Base-by-base conservation (phyloP, 1,140 invertebrate genomes). In the Atta cephalotes region DNA sequence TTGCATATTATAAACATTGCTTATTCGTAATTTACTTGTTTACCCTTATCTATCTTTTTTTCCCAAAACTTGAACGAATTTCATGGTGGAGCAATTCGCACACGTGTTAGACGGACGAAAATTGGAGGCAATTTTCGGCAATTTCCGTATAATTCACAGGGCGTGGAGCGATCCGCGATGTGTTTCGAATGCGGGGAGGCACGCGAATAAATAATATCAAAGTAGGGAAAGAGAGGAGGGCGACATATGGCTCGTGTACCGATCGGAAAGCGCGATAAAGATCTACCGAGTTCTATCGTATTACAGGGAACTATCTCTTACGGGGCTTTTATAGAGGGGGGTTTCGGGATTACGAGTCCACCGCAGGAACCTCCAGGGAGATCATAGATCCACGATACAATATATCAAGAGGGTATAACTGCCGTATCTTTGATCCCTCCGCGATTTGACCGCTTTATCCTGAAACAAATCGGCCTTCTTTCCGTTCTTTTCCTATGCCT, bases 331-430 rank as follows among this genome's bases (percentile, higher is more conserved):
- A 85, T 81, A 87, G 21, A 79, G 70, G 74, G 68, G 31, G 74
- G 78, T 86, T 88, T 87, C 66, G 74, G 90, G 90, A 91, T 91
- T 91, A 91, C 87, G 90, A n/a, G 89, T 90, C 90, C 90, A 90
- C 90, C 90, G 87, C 90, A 87, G 87, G 68, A 85, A 77, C 72
- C 89, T 90, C 89, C 65, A 31, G 65, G 90, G 80, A 87, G 89
- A 90, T 91, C 90, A 62, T 89, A 90, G 90, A 91, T 91, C 76
- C 84, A 25, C 74, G 89, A 91, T 91, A 91, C 87, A 89, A 91
- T 91, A 90, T 87, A 90, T 90, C 90, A 79, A 39, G 89, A 85
- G 89, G 87, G 79, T 88, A 88, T 90, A 88, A 91, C 79, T 63
- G 87, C 62, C 79, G 65, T 58, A 86, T 85, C 71, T 39, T 31